Conservation (phyloP, 2,797 vertebrate genomes). For the Pristis pectinata region DNA sequence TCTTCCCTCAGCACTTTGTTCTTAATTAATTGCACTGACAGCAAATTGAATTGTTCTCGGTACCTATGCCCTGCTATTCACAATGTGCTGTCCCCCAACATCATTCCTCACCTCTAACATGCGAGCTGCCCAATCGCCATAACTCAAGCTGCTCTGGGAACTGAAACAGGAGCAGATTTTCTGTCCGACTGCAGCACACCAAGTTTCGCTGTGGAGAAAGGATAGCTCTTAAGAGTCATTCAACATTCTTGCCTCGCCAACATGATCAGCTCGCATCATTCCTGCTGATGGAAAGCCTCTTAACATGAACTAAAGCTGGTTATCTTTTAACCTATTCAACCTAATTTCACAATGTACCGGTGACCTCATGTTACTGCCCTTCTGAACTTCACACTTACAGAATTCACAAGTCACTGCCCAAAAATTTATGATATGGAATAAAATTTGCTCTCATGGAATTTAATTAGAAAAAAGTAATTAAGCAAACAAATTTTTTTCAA, state of each 20-base stretch:
- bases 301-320: background rate
- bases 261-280: background rate
- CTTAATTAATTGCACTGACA: background rate
- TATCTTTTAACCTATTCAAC: background rate
- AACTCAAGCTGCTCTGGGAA: slow-evolving; percentile 80
- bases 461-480: too few relatives aligned
- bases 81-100: background rate
- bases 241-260: background rate
- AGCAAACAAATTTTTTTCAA: too few relatives aligned
- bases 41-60: background rate
- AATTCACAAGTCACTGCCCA: too few relatives aligned
- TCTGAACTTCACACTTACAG: too few relatives aligned
- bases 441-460: too few relatives aligned
- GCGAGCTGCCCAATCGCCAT: slow-evolving; percentile 80
- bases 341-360: background rate
- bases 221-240: slow-evolving; percentile 13
- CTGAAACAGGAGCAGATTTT: slow-evolving; percentile 82
- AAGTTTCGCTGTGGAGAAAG: slow-evolving; percentile 59
- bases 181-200: slow-evolving; percentile 74
- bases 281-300: background rate
- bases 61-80: background rate
- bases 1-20: background rate
- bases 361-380: too few relatives aligned
- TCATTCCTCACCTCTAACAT: slow-evolving; percentile 61
- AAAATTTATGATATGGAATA: too few relatives aligned